Evolutionary conservation across 2,797 vertebrate species (phyloP), one percentile per base, ranked within the genome.

Genomic region (Chaenodraco wilsoni): DNA sequence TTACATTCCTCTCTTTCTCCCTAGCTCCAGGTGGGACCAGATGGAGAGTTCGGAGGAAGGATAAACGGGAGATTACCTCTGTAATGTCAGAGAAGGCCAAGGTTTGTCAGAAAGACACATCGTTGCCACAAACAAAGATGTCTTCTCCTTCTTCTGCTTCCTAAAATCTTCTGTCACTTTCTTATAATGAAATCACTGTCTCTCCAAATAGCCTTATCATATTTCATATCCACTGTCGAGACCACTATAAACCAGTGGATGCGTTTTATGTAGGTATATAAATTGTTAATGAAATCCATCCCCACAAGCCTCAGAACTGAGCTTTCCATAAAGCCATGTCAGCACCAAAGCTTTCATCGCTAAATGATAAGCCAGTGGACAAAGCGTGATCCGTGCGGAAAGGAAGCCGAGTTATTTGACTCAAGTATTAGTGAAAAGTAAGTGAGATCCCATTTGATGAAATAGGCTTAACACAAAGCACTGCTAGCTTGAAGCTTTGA

Each of bases 1-100:
- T 83, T 52, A 88, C 84, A 83, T 90, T 85, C 81, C 78, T 84
- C 73, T 74, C 71, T 77, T 61, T 51, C 43, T 74, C 67, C 89
- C 72, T 84, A 78, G 84, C 50, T 87, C 69, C 90, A 94, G 93
- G 93, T 92, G 90, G 90, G 83, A 86, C 81, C 78, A 87, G 87
- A 84, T 88, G 90, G 89, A 92, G 88, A 79, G 67, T 78, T 84
- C 60, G 79, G 81, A 85, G 72, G 87, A 89, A 81, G 74, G 83
- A 84, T 61, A 87, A 86, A 85, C 84, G 65, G 48, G 80, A 82
- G 71, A 65, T 82, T 58, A 71, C 79, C 56, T 81, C 76, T 64
- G 83, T 81, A 33, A 81, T 86, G 80, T 89, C 89, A 79, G 80
- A 88, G 60, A 89, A 86, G 75, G 81, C 83, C 81, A 91, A 91